phyloP scores from a whole-genome alignment of 2,113 vertebrate species.

The Gallinago media region DNA sequence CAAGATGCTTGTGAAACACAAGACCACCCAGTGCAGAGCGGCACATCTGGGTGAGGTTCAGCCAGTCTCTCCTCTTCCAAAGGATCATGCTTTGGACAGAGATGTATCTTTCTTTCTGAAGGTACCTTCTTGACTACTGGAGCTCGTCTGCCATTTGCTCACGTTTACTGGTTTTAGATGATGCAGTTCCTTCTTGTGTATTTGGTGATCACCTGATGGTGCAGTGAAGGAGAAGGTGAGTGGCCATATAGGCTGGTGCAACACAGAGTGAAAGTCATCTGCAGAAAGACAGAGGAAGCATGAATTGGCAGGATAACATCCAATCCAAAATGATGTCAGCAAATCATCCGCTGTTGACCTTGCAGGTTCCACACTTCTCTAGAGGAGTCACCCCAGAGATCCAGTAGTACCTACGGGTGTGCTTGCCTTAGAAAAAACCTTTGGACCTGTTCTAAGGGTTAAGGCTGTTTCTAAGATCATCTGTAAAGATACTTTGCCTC shows the following conservation, averaged over 20 bases:
- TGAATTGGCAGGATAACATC: background rate
- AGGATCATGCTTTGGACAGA: background rate
- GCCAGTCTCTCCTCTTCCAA: background rate
- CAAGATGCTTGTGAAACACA: rapidly evolving
- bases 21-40: rapidly evolving
- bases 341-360: background rate
- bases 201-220: background rate
- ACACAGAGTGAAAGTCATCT: background rate
- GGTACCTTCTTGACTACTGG: background rate
- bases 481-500: background rate
- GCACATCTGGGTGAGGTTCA: background rate
- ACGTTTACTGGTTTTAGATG: background rate
- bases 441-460: background rate
- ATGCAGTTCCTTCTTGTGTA: background rate
- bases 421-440: background rate
- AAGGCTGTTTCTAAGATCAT: background rate
- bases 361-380: background rate
- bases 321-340: background rate
- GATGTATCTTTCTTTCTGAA: background rate
- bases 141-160: background rate
- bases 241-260: background rate
- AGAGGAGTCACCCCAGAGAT: background rate
- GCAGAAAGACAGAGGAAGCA: background rate
- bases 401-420: background rate
- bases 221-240: background rate